A percentile compares a stretch with the other conserved stretches of the same genome.
Conservation (phyloP, 2,888 invertebrate species). For the Eupithecia dodoneata region DNA sequence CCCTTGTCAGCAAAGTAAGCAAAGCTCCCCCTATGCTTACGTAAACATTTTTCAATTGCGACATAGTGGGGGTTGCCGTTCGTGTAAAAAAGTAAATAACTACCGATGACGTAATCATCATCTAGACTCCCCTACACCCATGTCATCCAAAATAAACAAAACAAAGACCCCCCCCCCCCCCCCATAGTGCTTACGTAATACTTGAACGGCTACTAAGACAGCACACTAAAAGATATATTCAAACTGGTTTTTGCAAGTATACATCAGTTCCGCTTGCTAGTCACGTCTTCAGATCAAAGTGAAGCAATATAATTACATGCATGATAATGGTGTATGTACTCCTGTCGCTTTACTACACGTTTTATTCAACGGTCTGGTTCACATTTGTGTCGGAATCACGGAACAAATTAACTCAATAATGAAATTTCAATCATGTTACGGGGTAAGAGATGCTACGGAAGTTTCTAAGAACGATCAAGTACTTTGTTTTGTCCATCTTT, state of each 20-base stretch:
- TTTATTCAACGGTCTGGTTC: slow-evolving; percentile 26
- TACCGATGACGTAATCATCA: no score
- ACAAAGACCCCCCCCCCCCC: no score
- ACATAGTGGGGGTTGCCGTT: no score
- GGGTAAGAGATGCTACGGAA: not conserved
- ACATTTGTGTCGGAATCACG: slow-evolving; percentile 21
- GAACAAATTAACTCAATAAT: slow-evolving; percentile 1
- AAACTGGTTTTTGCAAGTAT: slow-evolving; percentile 18
- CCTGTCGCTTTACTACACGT: slow-evolving; percentile 16
- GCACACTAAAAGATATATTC: not conserved
- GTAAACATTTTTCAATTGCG: no score
- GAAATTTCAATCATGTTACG: not conserved
- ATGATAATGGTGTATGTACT: slow-evolving; percentile 25
- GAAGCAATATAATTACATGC: slow-evolving; percentile 18
- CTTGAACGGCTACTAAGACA: no score
- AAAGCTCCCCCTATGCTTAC: no score
- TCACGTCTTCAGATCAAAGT: slow-evolving; percentile 26
- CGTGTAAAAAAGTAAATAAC: no score
- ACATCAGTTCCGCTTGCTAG: slow-evolving; percentile 26
- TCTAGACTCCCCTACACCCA: no score
- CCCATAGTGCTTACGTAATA: no score
- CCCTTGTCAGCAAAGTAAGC: no score
- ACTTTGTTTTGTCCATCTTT: not conserved
- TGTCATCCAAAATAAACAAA: no score
- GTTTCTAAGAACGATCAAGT: not conserved